Base-by-base conservation (phyloP, 1,140 invertebrate genomes). In the Vanessa atalanta region DNA sequence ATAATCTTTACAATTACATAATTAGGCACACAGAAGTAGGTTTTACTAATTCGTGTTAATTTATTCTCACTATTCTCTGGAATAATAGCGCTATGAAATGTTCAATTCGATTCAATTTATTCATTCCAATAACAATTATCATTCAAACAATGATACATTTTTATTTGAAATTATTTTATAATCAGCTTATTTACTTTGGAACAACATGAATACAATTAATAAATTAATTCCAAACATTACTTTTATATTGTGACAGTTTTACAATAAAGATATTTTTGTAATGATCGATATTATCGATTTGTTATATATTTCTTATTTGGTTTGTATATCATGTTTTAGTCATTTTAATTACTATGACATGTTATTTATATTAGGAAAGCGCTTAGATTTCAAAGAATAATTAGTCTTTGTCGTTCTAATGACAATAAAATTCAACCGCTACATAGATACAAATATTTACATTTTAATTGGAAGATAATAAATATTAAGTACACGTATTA, bases 21-120 rank as follows among this genome's bases (percentile, higher is more conserved):
- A 74, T 57, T 86, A 91, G 90, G 88, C 88, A 90, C 90, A 88
- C 90, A 83, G 83, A 86, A 84, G 76, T 86, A 80, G 82, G 77
- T 83, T 83, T 77, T 79, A 78, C 83, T 89, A 89, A 76, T 80
- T 84, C 79, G 80, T 86, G 70, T 71, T 50, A 50, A 47, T 70
- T 70, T 63, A 70, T 61, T 12, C 6, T 37, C 43, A 78, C 66
- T 75, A 72, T 80, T 70, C 83, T 83, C 82, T 84, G 83, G 82
- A 76, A 48, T 73, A 63, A 37, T 37, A 72, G 69, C 76, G 66
- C 69, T 69, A 65, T 75, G 68, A 7, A n/a, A 16, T 53, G 14
- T 1, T 53, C 3, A 53, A 53, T n/a, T 13, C 6, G 1, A 53
- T 15, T 53, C 4, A 53, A 53, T 15, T 53, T 15, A 20, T n/a